Base-by-base conservation (phyloP, 2,888 invertebrate species). In the Perizoma flavofasciatum region DNA sequence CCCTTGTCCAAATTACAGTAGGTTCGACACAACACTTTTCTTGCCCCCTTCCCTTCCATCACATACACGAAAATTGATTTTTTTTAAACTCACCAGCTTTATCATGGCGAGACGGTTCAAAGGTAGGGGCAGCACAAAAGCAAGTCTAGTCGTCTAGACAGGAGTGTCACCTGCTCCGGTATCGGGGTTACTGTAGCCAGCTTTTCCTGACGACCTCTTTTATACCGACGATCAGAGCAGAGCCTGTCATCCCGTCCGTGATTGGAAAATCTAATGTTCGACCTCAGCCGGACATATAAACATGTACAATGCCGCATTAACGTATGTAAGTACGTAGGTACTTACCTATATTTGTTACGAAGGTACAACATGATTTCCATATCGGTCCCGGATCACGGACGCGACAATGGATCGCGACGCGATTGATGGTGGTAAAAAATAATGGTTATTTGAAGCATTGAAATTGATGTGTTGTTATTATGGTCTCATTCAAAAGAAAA, bases 301-400 rank as follows among this genome's bases (percentile, higher is more conserved):
- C 68, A 49, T 72, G 79, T 75, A 91, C 90, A 89, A 90, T 91
- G 87, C 85, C 88, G 70, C 90, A 89, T 90, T 90, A 90, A 82
- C 71, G 73, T 75, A 78, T 85, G 86, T 86, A 83, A 83, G 82
- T 71, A 70, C 78, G 72, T 55, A 55, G 8, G 39, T 48, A 48
- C 35, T 37, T 44, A 39, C 44, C 47, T 51, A 44, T 56, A 37
- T 41, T 9, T 37, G 34, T 37, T 57, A 57, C 45, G 35, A 22
- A 22, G 22, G 22, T 44, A 46, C 34, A 37, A 55, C 59, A 65
- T 85, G 82, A 87, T 87, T 79, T 82, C 88, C 88, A 89, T 89
- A 89, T 85, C 70, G 75, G 80, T 79, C 80, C 82, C 80, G 84
- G 85, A 88, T 87, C 79, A 82, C 71, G 71, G 68, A 63, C 71